Evolutionary conservation across 2,888 invertebrate species (phyloP).

Genomic region (Abrostola tripartita): DNA sequence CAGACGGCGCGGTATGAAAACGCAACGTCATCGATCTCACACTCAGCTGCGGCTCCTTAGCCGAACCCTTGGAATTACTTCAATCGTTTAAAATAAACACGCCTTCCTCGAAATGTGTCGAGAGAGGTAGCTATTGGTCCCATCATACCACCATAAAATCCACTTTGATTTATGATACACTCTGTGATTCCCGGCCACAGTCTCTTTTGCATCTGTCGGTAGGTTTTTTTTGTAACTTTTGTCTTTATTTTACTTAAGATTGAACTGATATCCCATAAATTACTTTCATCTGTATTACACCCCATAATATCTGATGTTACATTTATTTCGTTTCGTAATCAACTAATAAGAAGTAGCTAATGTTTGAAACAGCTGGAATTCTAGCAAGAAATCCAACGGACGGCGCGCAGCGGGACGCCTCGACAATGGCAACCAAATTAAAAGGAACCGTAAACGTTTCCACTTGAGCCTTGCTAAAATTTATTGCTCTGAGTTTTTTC

Average conservation of each 20-base stretch:
- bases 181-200: slow-evolving; percentile 54
- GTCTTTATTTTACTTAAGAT: slow-evolving; percentile 15
- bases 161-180: slow-evolving; percentile 77
- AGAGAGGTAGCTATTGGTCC: slow-evolving; percentile 70
- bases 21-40: slow-evolving; percentile 81
- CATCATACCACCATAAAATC: slow-evolving; percentile 69
- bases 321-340: slow-evolving; percentile 80
- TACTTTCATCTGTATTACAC: slow-evolving; percentile 19
- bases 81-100: slow-evolving; percentile 84
- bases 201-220: slow-evolving; percentile 71
- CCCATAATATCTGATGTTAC: slow-evolving; percentile 61
- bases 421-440: slow-evolving; percentile 88
- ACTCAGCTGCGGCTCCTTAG: slow-evolving; percentile 67
- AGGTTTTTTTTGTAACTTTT: slow-evolving; percentile 44
- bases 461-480: slow-evolving; percentile 87
- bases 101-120: slow-evolving; percentile 73
- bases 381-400: slow-evolving; percentile 83
- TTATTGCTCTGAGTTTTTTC: slow-evolving; percentile 84
- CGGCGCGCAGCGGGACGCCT: slow-evolving; percentile 83
- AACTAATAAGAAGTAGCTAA: slow-evolving; percentile 84
- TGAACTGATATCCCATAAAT: slow-evolving; percentile 34
- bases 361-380: slow-evolving; percentile 85
- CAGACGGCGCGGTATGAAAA: slow-evolving; percentile 68
- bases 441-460: slow-evolving; percentile 87
- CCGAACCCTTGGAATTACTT: slow-evolving; percentile 76